phyloP scores from a whole-genome alignment of 2,797 vertebrate species.

The Antennarius maculatus region DNA sequence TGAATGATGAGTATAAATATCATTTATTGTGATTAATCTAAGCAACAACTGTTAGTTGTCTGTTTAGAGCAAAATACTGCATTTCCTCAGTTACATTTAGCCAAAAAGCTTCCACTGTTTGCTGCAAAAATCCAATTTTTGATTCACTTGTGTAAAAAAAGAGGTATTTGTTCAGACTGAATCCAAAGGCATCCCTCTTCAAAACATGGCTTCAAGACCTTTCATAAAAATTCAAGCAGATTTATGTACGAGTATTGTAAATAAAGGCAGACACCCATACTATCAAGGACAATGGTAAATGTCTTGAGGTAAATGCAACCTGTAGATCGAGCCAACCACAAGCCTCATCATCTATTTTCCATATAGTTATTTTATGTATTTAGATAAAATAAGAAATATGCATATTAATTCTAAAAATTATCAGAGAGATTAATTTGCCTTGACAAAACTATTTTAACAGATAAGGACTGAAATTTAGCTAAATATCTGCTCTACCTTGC shows the following conservation, averaged over 20 bases:
- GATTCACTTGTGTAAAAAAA: too few relatives aligned
- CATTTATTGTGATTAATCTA: too few relatives aligned
- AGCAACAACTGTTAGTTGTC: conserved; percentile 13
- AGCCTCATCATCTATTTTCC: not conserved
- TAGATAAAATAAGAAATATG: not conserved
- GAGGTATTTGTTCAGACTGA: too few relatives aligned
- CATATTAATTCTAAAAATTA: not conserved
- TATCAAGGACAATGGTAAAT: conserved; percentile 23
- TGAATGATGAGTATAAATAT: too few relatives aligned
- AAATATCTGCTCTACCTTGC: conserved; percentile 7
- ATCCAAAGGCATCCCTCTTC: too few relatives aligned
- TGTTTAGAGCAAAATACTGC: conserved; percentile 45
- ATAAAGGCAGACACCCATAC: conserved; percentile 25
- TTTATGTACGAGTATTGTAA: conserved; percentile 13
- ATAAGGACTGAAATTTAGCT: not conserved
- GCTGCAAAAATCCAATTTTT: too few relatives aligned
- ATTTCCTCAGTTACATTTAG: too few relatives aligned
- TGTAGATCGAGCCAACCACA: conserved; percentile 4
- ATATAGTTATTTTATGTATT: not conserved
- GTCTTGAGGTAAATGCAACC: conserved; percentile 19
- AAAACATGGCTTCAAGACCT: too few relatives aligned
- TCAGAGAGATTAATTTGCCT: not conserved
- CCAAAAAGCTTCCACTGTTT: too few relatives aligned
- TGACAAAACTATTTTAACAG: not conserved
- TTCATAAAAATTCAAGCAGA: not conserved